These are phyloP conservation scores for Laticauda laticaudata DNA, from an alignment of 2,113 vertebrate species.

Conservation along the genomic window DNA sequence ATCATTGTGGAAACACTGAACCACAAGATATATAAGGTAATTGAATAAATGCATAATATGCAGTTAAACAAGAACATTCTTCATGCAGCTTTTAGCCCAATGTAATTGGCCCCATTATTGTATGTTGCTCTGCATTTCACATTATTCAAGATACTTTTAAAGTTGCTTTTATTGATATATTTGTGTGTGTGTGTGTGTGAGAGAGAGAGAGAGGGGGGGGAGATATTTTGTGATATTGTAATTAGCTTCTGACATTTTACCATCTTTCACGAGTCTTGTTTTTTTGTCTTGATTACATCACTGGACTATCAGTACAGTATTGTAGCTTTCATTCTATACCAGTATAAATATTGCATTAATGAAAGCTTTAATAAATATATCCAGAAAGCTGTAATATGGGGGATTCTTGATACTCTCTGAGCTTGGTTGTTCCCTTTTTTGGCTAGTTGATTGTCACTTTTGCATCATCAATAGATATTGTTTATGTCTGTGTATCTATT, in stretches of 20 bases:
- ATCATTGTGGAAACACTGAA: conserved; percentile 85
- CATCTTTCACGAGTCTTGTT: conserved; percentile 21
- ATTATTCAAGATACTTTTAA: background rate
- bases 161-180: conserved; percentile 35
- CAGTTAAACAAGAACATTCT: conserved; percentile 47
- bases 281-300: conserved; percentile 5
- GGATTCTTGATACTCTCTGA: no score
- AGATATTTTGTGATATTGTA: conserved; percentile 31
- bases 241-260: conserved; percentile 32
- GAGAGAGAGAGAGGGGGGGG: background rate
- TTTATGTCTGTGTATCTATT: no score
- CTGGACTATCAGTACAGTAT: conserved; percentile 11
- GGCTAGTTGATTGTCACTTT: no score
- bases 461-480: no score
- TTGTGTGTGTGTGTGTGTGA: conserved; percentile 26
- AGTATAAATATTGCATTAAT: background rate
- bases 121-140: conserved; percentile 40
- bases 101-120: conserved; percentile 50
- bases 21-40: conserved; percentile 84
- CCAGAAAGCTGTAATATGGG: background rate
- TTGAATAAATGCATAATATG: conserved; percentile 40
- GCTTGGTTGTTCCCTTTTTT: no score
- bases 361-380: rapidly evolving
- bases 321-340: conserved; percentile 19
- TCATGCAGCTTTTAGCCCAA: conserved; percentile 53